These are phyloP conservation scores for Melieria omissa DNA, from an alignment of 2,888 invertebrate genomes.

Conservation along the genomic window DNA sequence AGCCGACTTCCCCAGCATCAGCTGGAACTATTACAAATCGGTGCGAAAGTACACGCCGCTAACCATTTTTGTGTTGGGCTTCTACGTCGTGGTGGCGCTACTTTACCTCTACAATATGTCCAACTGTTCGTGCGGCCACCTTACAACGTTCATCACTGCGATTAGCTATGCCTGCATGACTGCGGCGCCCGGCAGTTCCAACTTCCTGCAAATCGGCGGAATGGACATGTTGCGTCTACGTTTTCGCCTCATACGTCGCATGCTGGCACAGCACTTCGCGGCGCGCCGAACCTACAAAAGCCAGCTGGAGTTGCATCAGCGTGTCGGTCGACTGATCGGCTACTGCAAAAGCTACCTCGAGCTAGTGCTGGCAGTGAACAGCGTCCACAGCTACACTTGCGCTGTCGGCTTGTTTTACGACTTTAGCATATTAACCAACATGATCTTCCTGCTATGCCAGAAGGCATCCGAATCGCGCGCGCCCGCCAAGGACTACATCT, in stretches of 20 bases:
- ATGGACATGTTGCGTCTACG: conserved; percentile 61
- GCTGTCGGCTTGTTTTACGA: conserved; percentile 56
- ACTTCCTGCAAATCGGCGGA: conserved; percentile 51
- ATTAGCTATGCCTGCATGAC: conserved; percentile 52
- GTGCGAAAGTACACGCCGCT: conserved; percentile 50
- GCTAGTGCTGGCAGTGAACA: conserved; percentile 53
- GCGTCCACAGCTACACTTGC: conserved; percentile 47
- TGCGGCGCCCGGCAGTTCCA: conserved; percentile 46
- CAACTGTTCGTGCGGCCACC: conserved; percentile 52
- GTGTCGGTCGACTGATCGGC: conserved; percentile 11
- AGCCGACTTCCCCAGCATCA: conserved; percentile 48
- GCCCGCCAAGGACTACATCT: conserved; percentile 47
- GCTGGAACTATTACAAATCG: conserved; percentile 57
- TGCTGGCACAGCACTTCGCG: conserved; percentile 45
- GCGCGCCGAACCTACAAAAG: not conserved
- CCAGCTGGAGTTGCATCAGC: conserved; percentile 32
- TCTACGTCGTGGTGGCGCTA: conserved; percentile 45
- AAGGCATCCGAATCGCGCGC: conserved; percentile 48
- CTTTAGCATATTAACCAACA: conserved; percentile 55
- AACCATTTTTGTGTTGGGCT: conserved; percentile 35
- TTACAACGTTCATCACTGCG: conserved; percentile 51
- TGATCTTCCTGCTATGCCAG: conserved; percentile 58
- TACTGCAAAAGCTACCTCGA: conserved; percentile 47
- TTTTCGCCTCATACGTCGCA: conserved; percentile 51
- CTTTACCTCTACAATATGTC: conserved; percentile 50